Evolutionary conservation across 2,113 vertebrate genomes (phyloP), one percentile per base, ranked within the genome.

Genomic region (Hystrix brachyura): DNA sequence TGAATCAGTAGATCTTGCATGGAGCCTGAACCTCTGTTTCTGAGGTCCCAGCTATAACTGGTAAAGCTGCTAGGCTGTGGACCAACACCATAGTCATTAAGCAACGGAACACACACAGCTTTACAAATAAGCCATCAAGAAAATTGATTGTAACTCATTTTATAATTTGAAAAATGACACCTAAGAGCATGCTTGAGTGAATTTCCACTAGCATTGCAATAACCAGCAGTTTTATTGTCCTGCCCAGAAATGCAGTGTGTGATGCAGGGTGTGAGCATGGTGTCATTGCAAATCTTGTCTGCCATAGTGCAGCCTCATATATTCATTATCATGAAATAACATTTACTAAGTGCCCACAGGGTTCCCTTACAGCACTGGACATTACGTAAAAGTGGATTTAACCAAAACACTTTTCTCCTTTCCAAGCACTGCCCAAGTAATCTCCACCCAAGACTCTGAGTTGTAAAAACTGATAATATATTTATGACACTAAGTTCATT

Each of bases 391-490:
- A 81, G 64, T 48, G 7, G 89, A 82, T 72, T 94, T 82, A 88
- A 65, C 2, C 72, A 57, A 87, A 64, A 7, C 32, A 71, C 23
- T 92, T 87, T n/a, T 60, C 23, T 87, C 15, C n/a, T 3, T 7
- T 60, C 48, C 1, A 55, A 48, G 6, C 15, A 46, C 46, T 57
- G 48, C 21, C 7, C 65, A 82, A 91, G 5, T 15, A 80, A 43
- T 4, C 10, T 5, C 3, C 0, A 60, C 25, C 5, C 21, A 62
- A 59, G 46, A 74, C 46, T 88, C 29, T 48, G 17, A 59, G 18
- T 76, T 90, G 34, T 91, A 82, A 96, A 88, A 91, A 32, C 53
- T 59, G 48, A 71, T 82, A 14, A 15, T 96, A 69, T 88, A 87
- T 90, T 78, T 71, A 79, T 59, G 43, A 91, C 17, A 78, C 18